Evolutionary conservation across 2,888 invertebrate species (phyloP), one percentile per base, ranked within the genome.

Genomic region (Nomada ferruginata): DNA sequence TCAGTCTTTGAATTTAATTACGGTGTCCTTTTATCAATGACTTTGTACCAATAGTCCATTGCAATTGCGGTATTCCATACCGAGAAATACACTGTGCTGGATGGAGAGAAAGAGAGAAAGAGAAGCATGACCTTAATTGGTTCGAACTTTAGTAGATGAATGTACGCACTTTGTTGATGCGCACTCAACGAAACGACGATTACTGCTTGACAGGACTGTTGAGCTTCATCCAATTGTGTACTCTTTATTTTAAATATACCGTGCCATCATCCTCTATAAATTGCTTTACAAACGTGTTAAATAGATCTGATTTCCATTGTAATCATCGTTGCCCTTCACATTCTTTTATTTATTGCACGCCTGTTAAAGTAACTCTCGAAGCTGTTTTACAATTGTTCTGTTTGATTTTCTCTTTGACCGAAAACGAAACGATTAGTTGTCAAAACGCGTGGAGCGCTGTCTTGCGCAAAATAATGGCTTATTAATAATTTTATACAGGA

Each of bases 81-180:
- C 47, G 15, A 7, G 18, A 57, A 18, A 42, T 44, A 15, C 23
- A 23, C 42, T 18, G 18, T 42, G 47, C 47, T 47, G 73, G 42
- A 23, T 53, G 23, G 36, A 73, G 53, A 66, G 70, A 71, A 9
- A 77, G 50, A 52, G 52, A 20, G 29, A 65, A 2, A 36, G 44
- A 52, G 11, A 57, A 23, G 55, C 76, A 71, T 83, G 87, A 69
- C 83, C 85, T 73, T 87, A 87, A 86, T 88, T 87, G 84, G 78
- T 75, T 60, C 70, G 72, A 70, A 87, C 82, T 85, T 86, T 79
- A 82, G 60, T 63, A 79, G 76, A 79, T 75, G 74, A 69, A 76
- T 66, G 81, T 74, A 84, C 69, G 78, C 68, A 77, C 82, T 86
- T 85, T 75, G 76, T 76, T 69, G 71, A 78, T 80, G 81, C 76